These are phyloP conservation scores for Drosophila conformis DNA, from an alignment of 2,888 invertebrate genomes.

Conservation along the genomic window DNA sequence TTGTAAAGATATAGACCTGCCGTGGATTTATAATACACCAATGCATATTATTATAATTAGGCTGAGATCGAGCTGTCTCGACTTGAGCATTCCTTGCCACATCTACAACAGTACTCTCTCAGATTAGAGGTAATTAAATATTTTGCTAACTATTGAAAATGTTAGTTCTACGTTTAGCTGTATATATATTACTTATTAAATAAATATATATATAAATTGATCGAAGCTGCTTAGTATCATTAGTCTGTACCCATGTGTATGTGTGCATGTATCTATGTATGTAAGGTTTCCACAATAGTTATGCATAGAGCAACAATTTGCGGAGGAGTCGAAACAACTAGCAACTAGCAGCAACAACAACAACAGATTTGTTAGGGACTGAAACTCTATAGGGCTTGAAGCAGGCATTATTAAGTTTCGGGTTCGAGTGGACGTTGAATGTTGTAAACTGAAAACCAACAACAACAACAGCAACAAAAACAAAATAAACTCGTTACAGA, in stretches of 20 bases:
- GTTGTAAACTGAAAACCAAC: conserved; percentile 23
- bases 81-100: neutral
- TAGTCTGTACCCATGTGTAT: neutral
- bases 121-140: neutral
- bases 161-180: neutral
- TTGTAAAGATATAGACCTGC: neutral
- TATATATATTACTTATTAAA: neutral
- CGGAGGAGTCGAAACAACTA: conserved; percentile 40
- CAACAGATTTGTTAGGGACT: conserved; percentile 11
- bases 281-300: conserved; percentile 1
- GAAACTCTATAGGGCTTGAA: conserved; percentile 20
- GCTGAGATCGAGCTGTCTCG: neutral
- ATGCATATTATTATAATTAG: neutral
- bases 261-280: neutral
- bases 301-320: conserved; percentile 20
- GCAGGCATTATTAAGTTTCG: conserved; percentile 3
- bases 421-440: conserved; percentile 20
- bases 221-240: neutral
- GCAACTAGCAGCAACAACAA: neutral
- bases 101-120: neutral
- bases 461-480: neutral
- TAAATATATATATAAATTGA: neutral
- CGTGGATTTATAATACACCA: neutral
- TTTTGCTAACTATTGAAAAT: neutral
- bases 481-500: conserved; percentile 56